Conservation (phyloP, 2,113 vertebrate species). For the Chascanopsetta lugubris region DNA sequence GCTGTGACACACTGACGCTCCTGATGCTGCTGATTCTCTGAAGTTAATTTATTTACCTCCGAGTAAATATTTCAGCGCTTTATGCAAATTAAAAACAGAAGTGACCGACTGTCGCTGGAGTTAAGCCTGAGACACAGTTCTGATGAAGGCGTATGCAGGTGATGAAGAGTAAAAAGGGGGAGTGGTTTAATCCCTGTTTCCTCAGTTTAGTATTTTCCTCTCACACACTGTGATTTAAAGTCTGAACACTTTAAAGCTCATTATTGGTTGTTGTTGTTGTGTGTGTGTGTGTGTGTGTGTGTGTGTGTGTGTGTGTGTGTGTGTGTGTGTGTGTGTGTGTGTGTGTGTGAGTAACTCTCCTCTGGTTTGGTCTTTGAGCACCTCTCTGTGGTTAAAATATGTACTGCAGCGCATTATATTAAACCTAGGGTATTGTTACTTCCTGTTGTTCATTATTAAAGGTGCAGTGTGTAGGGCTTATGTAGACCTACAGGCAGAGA, state of each 20-base stretch:
- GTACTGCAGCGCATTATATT: slow-evolving; percentile 28
- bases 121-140: slow-evolving; percentile 18
- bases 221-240: slow-evolving; percentile 18
- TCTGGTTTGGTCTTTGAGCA: slow-evolving; percentile 47
- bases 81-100: slow-evolving; percentile 52
- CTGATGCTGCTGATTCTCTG: slow-evolving; percentile 30
- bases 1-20: slow-evolving; percentile 11
- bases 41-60: slow-evolving; percentile 45
- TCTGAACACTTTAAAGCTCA: slow-evolving; percentile 7
- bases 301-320: too few species aligned
- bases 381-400: slow-evolving; percentile 56
- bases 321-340: too few species aligned
- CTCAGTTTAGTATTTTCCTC: slow-evolving; percentile 16
- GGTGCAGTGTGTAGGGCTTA: too few species aligned
- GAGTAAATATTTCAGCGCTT: too few species aligned
- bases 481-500: too few species aligned
- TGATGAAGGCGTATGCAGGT: slow-evolving; percentile 47
- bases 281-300: too few species aligned
- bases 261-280: too few species aligned
- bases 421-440: not conserved
- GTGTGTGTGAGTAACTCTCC: not conserved
- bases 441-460: not conserved
- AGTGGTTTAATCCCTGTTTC: not conserved
- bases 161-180: slow-evolving; percentile 24
- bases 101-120: slow-evolving; percentile 28